These are phyloP conservation scores for Canis aureus DNA, from an alignment of 2,113 vertebrate species.

Conservation along the genomic window DNA sequence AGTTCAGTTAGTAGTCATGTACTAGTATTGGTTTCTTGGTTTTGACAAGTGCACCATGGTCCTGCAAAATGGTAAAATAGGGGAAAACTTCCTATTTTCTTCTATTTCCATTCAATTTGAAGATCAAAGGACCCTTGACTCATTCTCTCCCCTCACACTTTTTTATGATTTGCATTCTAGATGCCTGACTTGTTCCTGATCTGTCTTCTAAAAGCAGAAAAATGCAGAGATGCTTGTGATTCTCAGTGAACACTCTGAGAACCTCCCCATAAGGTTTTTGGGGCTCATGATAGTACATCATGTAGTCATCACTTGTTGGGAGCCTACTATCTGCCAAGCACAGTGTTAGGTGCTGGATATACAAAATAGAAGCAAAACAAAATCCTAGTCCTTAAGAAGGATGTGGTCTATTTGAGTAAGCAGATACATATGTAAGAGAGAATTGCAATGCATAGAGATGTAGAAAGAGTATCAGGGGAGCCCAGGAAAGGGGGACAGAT, in stretches of 20 bases:
- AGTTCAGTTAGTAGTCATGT: neutral
- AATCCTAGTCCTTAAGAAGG: neutral
- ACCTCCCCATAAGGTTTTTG: neutral
- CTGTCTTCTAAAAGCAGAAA: slow-evolving; percentile 19
- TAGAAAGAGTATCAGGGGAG: neutral
- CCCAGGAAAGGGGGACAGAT: neutral
- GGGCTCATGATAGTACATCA: neutral
- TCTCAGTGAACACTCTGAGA: neutral
- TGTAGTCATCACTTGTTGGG: neutral
- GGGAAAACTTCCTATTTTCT: neutral
- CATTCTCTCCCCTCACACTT: neutral
- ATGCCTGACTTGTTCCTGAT: neutral
- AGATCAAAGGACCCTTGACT: neutral
- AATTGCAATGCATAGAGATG: neutral
- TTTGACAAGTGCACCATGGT: neutral
- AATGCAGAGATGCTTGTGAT: neutral
- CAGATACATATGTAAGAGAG: neutral
- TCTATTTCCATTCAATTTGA: neutral
- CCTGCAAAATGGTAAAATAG: neutral
- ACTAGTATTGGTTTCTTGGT: neutral
- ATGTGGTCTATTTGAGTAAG: neutral
- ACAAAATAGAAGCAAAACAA: neutral
- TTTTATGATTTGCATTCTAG: neutral
- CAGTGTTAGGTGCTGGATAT: neutral
- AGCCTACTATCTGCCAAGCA: neutral